phyloP scores from a whole-genome alignment of 2,888 invertebrate genomes.

The Drosophila mimetica region DNA sequence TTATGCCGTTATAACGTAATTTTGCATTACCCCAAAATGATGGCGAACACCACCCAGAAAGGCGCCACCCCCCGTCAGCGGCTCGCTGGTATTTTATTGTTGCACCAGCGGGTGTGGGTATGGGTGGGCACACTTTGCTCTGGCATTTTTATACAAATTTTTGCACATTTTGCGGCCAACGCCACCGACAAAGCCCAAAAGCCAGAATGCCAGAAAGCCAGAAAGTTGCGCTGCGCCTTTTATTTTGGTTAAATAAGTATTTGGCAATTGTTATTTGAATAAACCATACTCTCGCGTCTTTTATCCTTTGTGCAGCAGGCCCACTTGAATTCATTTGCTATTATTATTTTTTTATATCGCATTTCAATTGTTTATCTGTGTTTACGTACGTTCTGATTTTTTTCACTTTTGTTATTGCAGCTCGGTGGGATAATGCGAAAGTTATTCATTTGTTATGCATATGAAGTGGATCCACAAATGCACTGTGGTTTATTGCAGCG shows the following conservation, averaged over 20 bases:
- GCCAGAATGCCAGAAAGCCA: conserved; percentile 40
- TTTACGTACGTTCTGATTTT: conserved; percentile 27
- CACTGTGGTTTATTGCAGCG: conserved; percentile 40
- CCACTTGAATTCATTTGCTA: conserved; percentile 43
- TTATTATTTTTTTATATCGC: conserved; percentile 44
- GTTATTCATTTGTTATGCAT: conserved; percentile 77
- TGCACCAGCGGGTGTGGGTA: conserved; percentile 39
- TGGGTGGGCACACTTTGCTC: conserved; percentile 61
- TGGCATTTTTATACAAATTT: conserved; percentile 67
- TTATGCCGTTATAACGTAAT: conserved; percentile 84
- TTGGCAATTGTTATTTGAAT: conserved; percentile 72
- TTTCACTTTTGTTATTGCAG: conserved; percentile 10
- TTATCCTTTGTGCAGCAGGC: conserved; percentile 54
- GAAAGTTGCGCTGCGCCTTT: conserved; percentile 55
- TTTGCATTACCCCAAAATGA: conserved; percentile 82
- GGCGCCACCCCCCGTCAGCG: conserved; percentile 46
- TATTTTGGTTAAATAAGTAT: conserved; percentile 69
- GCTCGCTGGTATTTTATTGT: conserved; percentile 67
- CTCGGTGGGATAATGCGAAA: conserved; percentile 57
- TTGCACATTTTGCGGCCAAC: conserved; percentile 47
- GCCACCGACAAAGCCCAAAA: conserved; percentile 45
- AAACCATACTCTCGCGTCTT: conserved; percentile 40
- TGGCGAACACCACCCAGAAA: conserved; percentile 40
- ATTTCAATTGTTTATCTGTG: conserved; percentile 69
- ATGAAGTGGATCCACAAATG: conserved; percentile 66